Base-by-base conservation (phyloP, 1,140 invertebrate species). In the Heliconius melpomene region DNA sequence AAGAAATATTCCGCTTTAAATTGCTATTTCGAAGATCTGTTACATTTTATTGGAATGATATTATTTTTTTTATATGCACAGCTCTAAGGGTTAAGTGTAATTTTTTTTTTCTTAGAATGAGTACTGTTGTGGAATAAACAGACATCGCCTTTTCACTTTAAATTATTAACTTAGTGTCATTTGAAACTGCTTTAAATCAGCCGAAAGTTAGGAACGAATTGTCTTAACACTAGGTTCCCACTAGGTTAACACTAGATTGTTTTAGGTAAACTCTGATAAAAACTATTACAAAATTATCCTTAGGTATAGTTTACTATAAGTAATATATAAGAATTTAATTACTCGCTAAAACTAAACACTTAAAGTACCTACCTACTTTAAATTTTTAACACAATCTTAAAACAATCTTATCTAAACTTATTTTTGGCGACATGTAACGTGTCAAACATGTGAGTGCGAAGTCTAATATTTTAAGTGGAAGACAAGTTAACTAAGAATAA, bases 381-480 rank as follows among this genome's bases (percentile, higher is more conserved):
- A 60, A 26, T 23, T 23, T 66, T 66, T 66, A 29, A 29, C 23
- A 66, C 26, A 7, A 66, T 13, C n/a, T 66, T 26, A 66, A 29
- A 29, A 66, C 16, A 46, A 66, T 66, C 60, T 66, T 66, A 66
- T 66, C 60, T 66, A 66, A 3, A 66, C 23, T 66, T 66, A 66
- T 66, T 66, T 66, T 66, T 66, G 60, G 60, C 60, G 26, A 66
- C 11, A 16, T 29, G 60, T 66, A 66, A 66, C 26, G 60, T 66
- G 60, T 66, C 23, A 66, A 66, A 16, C 60, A 66, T 16, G 18
- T 66, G 60, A 66, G 60, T 66, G 60, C 60, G 23, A 66, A 66
- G 60, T 66, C 13, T 29, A 29, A 66, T 66, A 66, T 66, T 66
- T 66, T 29, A 66, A 66, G 60, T 66, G 60, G 60, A 13, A 66